Evolutionary conservation across 2,888 invertebrate species (phyloP), one percentile per base, ranked within the genome.

Genomic region (Rhynchonema sp.): DNA sequence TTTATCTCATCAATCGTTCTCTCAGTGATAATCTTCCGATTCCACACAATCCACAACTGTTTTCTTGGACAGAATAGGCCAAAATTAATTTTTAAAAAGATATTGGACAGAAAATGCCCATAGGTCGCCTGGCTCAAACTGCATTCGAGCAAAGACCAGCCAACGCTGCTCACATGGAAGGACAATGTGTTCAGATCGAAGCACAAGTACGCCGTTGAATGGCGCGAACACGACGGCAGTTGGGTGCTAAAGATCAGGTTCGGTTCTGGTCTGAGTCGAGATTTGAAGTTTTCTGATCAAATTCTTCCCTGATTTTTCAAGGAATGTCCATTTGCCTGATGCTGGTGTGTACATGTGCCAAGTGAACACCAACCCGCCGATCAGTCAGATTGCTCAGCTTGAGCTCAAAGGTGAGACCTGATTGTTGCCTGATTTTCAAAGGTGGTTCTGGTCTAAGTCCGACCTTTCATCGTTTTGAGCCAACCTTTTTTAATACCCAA

Each of bases 311-410:
- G n/a, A n/a, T n/a, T n/a, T n/a, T n/a, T n/a, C n/a, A n/a, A n/a
- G 82, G 70, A 82, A 83, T 66, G 87, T 88, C 65, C 84, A 85
- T 67, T 84, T 84, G 71, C 87, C 87, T 72, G 89, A 89, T 75
- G 81, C 83, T 55, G 88, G 88, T 68, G 85, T 83, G 66, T 88
- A 88, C 76, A 87, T 88, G 88, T 87, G 75, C 76, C 75, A 67
- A 30, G 26, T 58, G 63, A 63, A 63, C 64, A 46, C 46, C 46
- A 28, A n/a, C 46, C 61, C 61, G 1, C 30, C 25, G 56, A 56
- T 59, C 13, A 25, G 13, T 2, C 56, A 59, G 55, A 29, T 30
- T 6, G 59, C 56, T 20, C 29, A 6, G 30, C 53, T 61, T 20
- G 38, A 28, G 9, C 20, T 61, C 13, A 49, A 27, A 46, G 59